Base-by-base conservation (phyloP, 2,888 invertebrate genomes). In the Thymelicus acteon region DNA sequence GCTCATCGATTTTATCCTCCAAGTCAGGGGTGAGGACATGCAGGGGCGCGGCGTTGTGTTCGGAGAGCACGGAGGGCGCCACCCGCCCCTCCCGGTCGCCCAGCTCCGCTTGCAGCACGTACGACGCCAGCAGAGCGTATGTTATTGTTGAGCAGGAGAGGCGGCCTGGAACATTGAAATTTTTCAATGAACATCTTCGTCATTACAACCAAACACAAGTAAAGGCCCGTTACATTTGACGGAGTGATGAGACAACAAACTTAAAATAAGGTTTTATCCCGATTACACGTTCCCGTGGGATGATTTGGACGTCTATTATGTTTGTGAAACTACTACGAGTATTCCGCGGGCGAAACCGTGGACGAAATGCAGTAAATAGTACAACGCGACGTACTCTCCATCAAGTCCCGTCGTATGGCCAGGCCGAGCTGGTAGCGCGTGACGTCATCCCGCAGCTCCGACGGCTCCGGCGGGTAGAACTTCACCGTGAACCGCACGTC, bases 391-490 rank as follows among this genome's bases (percentile, higher is more conserved):
- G 95, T 78, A 99, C 97, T 95, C 98, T 98, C 85, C 96, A 88
- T 80, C 37, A 94, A 96, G 77, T 94, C 96, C 77, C 94, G 94
- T 73, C 98, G 95, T 71, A 98, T 96, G 86, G 99, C 99, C 76
- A 99, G 95, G 83, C 98, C 98, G 73, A 99, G 94, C 85, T 99
- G 98, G 94, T 99, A 99, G 78, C 98, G 95, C 0, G 98, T 98
- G 78, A 97, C 96, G 85, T 98, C 98, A 86, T 98, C 98, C 80
- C 96, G 97, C 73, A 99, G 94, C 86, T 98, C 97, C 6, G 98
- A 96, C 0, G 99, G 99, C 87, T 99, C 99, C 44, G 99, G 98
- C 0, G 99, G 99, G 92, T 99, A 99, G 94, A 99, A 99, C 94
- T 99, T 99, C 58, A 99, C 99, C 79, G 98, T 98, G 83, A 99